Base-by-base conservation (phyloP, 2,888 invertebrate genomes). In the Drosophila cracens region DNA sequence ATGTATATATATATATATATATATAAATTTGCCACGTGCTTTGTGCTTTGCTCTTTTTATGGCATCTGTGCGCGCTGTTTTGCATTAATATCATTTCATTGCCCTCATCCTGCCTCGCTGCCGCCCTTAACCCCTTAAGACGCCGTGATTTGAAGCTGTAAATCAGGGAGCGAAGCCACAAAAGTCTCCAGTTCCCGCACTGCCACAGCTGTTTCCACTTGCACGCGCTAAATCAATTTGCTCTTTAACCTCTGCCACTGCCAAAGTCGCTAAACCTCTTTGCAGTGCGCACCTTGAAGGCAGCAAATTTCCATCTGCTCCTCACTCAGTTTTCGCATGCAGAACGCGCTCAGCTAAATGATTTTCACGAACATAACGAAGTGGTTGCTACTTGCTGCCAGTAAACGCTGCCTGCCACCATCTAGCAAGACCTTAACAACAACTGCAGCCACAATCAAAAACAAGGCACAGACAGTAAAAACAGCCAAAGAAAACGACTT, bases 141-240 rank as follows among this genome's bases (percentile, higher is more conserved):
- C 38, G 51, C 64, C 29, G 51, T 48, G 38, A 57, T 33, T 29
- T 60, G 56, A 70, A 69, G 79, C 73, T 71, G 65, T 76, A 82
- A 87, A 82, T 75, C 79, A 81, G 69, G 43, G 52, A 58, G 56
- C 51, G 57, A 48, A 58, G 51, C 65, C 59, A 58, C 62, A 49
- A 25, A 43, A 33, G 52, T 18, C 27, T 21, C 21, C 21, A 2
- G 43, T 6, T 21, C 29, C 16, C 34, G 13, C 11, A 16, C 7
- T 29, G 29, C n/a, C 49, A 38, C 73, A 74, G 88, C 66, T 77
- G 74, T 72, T 89, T 89, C 76, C 89, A 81, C 79, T 87, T 89
- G 87, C 87, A 84, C 89, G 89, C 89, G 87, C 83, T 89, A 91
- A 90, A 90, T 90, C 91, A 90, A 89, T 89, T 91, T 91, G 78